Conservation (phyloP, 2,113 vertebrate genomes). For the Camarhynchus parvulus region DNA sequence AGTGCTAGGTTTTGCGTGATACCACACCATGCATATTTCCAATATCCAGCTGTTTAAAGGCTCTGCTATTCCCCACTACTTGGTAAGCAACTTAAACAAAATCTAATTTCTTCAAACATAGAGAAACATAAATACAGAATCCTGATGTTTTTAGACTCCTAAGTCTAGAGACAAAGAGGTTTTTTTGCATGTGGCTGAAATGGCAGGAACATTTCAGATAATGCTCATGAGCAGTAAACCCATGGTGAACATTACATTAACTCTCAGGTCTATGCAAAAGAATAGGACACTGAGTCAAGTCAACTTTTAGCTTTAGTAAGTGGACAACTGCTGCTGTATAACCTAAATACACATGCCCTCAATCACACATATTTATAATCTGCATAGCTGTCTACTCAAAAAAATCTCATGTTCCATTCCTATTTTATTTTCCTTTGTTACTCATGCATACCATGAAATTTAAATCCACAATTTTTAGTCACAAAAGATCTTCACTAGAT, state of each 20-base stretch:
- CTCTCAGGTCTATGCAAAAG: not conserved
- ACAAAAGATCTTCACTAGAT: not conserved
- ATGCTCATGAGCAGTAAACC: rapidly evolving
- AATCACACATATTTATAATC: not conserved
- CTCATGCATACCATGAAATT: not conserved
- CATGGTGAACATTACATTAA: not conserved
- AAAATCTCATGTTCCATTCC: not conserved
- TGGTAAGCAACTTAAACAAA: not conserved
- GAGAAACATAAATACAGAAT: not conserved
- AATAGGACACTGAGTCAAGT: not conserved
- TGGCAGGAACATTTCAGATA: not conserved
- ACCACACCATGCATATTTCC: not conserved
- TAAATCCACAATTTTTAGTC: not conserved
- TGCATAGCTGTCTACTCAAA: not conserved
- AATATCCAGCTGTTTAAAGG: no score
- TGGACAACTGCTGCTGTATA: not conserved
- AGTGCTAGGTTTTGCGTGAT: not conserved
- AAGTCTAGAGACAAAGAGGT: not conserved
- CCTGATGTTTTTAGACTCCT: not conserved
- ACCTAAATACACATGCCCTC: not conserved
- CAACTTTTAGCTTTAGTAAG: not conserved
- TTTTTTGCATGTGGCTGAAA: not conserved
- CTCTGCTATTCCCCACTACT: not conserved
- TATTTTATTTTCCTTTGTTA: not conserved
- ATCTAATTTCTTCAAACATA: not conserved